Conservation (phyloP, 2,113 vertebrate species). For the Caloenas nicobarica region DNA sequence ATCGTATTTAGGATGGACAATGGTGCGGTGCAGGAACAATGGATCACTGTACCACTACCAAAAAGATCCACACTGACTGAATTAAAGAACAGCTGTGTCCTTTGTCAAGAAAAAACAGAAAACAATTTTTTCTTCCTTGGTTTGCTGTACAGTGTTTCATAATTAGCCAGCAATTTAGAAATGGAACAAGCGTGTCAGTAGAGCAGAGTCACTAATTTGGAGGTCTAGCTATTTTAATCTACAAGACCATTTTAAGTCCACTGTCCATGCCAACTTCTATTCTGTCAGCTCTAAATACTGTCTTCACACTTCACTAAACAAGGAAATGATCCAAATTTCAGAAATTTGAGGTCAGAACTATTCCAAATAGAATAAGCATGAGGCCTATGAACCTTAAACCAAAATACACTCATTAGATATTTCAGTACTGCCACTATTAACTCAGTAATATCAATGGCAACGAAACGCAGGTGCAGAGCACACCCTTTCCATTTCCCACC, state of each 20-base stretch:
- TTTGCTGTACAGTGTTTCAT: neutral
- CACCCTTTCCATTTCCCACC: neutral
- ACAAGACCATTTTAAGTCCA: neutral
- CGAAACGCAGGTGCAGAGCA: neutral
- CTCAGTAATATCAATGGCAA: neutral
- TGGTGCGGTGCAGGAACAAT: conserved; percentile 53
- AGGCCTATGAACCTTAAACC: neutral
- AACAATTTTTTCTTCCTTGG: conserved; percentile 25
- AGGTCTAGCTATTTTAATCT: neutral
- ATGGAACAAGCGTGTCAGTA: neutral
- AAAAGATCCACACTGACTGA: conserved; percentile 22
- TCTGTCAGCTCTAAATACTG: neutral
- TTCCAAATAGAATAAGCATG: neutral
- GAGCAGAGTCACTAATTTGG: neutral
- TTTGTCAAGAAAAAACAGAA: conserved; percentile 51
- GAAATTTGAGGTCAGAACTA: neutral
- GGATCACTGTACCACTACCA: conserved; percentile 29
- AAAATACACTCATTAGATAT: rapidly evolving
- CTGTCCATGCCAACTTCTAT: neutral
- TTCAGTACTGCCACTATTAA: neutral
- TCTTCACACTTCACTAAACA: neutral
- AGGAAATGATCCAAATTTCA: neutral
- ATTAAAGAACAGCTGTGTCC: conserved; percentile 53
- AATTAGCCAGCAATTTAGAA: neutral
- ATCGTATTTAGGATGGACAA: conserved; percentile 43